phyloP scores from a whole-genome alignment of 2,113 vertebrate genomes.

The Mola mola region DNA sequence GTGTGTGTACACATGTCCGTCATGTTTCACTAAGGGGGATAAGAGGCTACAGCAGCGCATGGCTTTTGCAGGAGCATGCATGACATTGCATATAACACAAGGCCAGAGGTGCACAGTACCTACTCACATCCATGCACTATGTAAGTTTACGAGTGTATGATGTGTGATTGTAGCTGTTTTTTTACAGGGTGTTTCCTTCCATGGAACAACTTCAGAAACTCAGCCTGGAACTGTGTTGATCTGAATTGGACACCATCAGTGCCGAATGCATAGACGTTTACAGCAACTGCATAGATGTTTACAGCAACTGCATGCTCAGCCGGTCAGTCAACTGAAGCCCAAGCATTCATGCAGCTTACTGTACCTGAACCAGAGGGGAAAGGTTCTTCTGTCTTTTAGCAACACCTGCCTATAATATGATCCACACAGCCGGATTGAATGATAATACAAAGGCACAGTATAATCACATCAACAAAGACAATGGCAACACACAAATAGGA shows the following conservation, averaged over 20 bases:
- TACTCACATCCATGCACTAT: constrained; percentile 59
- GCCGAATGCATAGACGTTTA: constrained; percentile 40
- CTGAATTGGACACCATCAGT: constrained; percentile 34
- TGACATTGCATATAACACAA: constrained; percentile 47
- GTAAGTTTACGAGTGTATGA: constrained; percentile 3
- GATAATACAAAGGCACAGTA: constrained; percentile 66
- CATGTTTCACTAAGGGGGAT: constrained; percentile 27
- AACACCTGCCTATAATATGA: constrained; percentile 81
- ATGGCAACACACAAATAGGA: constrained; percentile 57
- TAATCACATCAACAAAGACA: constrained; percentile 57
- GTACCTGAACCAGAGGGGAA: constrained; percentile 86
- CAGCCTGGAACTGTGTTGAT: constrained; percentile 27
- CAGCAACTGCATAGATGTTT: constrained; percentile 58
- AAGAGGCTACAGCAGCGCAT: constrained; percentile 44
- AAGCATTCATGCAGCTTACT: constrained; percentile 75
- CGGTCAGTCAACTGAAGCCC: constrained; percentile 60
- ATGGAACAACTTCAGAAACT: constrained; percentile 12
- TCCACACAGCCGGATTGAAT: constrained; percentile 75
- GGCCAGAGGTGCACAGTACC: constrained; percentile 46
- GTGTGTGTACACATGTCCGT: background rate
- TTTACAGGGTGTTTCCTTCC: background rate
- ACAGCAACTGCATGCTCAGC: constrained; percentile 69
- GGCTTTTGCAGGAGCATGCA: constrained; percentile 64
- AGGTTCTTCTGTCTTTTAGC: constrained; percentile 83
- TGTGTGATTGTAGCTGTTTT: background rate